Evolutionary conservation across 2,888 invertebrate genomes (phyloP), one percentile per base, ranked within the genome.

Genomic region (Tetragnatha montana): DNA sequence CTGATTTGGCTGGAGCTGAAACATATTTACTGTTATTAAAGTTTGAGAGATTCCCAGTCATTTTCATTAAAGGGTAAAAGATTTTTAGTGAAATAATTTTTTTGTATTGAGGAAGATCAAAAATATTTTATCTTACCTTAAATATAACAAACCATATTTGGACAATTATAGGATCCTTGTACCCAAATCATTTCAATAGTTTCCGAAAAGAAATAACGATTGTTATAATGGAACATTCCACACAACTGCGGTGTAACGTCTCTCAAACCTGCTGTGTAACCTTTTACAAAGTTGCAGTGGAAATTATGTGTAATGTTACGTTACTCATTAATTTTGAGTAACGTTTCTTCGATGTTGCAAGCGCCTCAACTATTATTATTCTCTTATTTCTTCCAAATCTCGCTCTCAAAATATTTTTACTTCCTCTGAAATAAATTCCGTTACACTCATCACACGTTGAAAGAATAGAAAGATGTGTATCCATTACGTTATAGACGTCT

Each of bases 1-100:
- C 89, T 95, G 97, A 97, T 91, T 95, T 95, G 0, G 98, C 97
- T 51, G 97, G 96, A 73, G 96, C 95, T 0, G 98, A 94, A 0
- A 95, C 95, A 93, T 97, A 98, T 92, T 95, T 95, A 0, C 96
- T 96, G 93, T 97, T 21, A 95, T 95, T 93, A 83, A 92, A 93
- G 47, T 92, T 90, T 10, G 88, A 87, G 6, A 91, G 83, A 0
- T 96, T 95, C 81, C 94, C 95, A 91, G 96, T 96, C 92, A 96
- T 97, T n/a, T 95, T 94, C 75, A 97, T 92, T 6, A 85, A 89
- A 60, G 92, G 91, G 68, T n/a, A n/a, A n/a, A n/a, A n/a, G n/a
- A n/a, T n/a, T n/a, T n/a, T n/a, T n/a, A n/a, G n/a, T n/a, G n/a
- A n/a, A n/a, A n/a, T n/a, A n/a, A n/a, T n/a, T n/a, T n/a, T n/a